Conservation (phyloP, 2,888 invertebrate species). For the Liodrosophila aerea region DNA sequence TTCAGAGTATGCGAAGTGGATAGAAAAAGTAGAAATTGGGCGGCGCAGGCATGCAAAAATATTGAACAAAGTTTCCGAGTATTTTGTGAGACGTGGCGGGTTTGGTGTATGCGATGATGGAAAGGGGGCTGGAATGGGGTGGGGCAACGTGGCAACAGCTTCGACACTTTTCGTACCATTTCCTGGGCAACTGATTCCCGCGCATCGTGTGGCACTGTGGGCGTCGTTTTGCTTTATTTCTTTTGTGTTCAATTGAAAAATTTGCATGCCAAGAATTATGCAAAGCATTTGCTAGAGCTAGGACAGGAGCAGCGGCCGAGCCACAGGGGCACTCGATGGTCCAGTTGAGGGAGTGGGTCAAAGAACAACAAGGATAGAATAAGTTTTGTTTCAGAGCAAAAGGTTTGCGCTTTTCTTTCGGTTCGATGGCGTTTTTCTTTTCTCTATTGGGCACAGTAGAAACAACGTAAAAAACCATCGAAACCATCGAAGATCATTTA, state of each 20-base stretch:
- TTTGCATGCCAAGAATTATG: constrained; percentile 77
- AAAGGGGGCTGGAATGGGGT: background rate
- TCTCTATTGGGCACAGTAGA: constrained; percentile 37
- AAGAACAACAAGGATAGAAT: constrained; percentile 51
- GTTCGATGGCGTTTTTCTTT: constrained; percentile 26
- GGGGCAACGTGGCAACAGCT: constrained; percentile 56
- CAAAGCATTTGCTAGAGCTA: constrained; percentile 51
- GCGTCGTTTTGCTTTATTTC: constrained; percentile 68
- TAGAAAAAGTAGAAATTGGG: constrained; percentile 36
- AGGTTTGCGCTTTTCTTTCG: constrained; percentile 57
- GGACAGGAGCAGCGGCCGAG: constrained; percentile 1
- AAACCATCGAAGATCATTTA: constrained; percentile 67
- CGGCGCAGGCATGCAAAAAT: constrained; percentile 65
- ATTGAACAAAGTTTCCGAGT: constrained; percentile 68
- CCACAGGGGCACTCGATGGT: background rate
- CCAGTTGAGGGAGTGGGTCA: constrained; percentile 37
- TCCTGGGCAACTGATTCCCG: constrained; percentile 53
- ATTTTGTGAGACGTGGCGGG: constrained; percentile 20
- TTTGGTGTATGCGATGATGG: background rate
- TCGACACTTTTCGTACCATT: constrained; percentile 69
- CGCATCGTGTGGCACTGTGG: constrained; percentile 46
- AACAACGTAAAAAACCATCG: constrained; percentile 43
- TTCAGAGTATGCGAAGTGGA: constrained; percentile 28
- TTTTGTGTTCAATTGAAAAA: constrained; percentile 70
- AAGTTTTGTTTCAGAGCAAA: constrained; percentile 50